Conservation (phyloP, 2,888 invertebrate species). For the Hirtodrosophila alboralis region DNA sequence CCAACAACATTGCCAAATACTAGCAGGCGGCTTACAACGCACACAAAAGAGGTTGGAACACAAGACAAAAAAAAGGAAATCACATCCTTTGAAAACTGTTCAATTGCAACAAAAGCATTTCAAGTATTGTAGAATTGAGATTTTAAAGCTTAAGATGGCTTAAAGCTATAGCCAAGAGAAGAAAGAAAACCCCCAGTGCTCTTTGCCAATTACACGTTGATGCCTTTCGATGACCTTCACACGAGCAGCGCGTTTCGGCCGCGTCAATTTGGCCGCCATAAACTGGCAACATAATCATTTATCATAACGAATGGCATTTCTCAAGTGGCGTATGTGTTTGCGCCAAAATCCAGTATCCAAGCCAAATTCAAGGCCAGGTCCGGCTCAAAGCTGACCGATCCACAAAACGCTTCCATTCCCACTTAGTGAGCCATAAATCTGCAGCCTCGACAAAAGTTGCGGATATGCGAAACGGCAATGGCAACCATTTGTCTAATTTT, state of each 20-base stretch:
- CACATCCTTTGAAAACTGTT: conserved; percentile 35
- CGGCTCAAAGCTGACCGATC: conserved; percentile 20
- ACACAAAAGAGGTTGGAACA: conserved; percentile 48
- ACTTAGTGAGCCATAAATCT: conserved; percentile 66
- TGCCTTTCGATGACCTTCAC: conserved; percentile 69
- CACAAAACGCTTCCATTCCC: conserved; percentile 20
- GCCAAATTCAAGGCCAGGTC: conserved; percentile 42
- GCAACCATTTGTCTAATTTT: conserved; percentile 80
- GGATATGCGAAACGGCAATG: conserved; percentile 73
- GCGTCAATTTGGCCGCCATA: conserved; percentile 41
- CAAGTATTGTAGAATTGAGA: conserved; percentile 28
- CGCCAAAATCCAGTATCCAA: conserved; percentile 30
- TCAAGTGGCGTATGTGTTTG: conserved; percentile 75
- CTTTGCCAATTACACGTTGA: conserved; percentile 47
- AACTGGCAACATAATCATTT: conserved; percentile 69
- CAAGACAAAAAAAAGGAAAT: conserved; percentile 47
- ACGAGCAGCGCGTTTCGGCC: conserved; percentile 30
- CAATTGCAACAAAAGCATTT: conserved; percentile 36
- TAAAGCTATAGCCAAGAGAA: conserved; percentile 31
- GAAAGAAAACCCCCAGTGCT: conserved; percentile 2
- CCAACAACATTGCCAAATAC: conserved; percentile 31
- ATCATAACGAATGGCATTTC: conserved; percentile 75
- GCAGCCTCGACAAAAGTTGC: conserved; percentile 54
- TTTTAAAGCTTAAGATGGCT: conserved; percentile 36
- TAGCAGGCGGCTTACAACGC: conserved; percentile 42